phyloP scores from a whole-genome alignment of 2,888 invertebrate species.

The Arenicola marina region DNA sequence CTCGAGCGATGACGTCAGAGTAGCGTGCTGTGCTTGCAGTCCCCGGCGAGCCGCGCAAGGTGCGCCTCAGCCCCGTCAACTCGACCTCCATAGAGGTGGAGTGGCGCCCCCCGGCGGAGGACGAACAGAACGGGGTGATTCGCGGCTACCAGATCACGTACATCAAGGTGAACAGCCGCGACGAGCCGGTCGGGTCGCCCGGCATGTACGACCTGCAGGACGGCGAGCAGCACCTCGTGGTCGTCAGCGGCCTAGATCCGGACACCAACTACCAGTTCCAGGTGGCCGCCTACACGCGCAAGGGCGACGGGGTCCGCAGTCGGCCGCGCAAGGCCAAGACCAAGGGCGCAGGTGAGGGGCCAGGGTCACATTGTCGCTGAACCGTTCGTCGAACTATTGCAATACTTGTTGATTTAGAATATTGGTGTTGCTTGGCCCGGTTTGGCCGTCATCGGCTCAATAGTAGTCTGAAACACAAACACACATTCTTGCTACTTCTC shows the following conservation, averaged over 20 bases:
- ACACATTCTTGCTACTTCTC: no score
- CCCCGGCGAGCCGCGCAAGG: conserved; percentile 95
- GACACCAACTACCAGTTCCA: conserved; percentile 86
- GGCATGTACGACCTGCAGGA: conserved; percentile 81
- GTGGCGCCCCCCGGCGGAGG: conserved; percentile 91
- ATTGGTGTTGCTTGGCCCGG: no score
- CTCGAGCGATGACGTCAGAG: no score
- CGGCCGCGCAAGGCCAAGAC: conserved; percentile 81
- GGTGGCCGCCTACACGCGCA: conserved; percentile 93
- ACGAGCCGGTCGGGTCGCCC: conserved; percentile 33
- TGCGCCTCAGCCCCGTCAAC: conserved; percentile 85
- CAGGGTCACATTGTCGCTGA: no score
- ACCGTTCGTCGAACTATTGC: no score
- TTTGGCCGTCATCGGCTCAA: no score
- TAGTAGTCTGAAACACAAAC: no score
- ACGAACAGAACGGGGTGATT: conserved; percentile 93
- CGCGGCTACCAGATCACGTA: conserved; percentile 92
- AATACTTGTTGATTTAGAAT: no score
- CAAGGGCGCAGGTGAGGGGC: conserved; percentile 45
- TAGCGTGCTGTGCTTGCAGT: conserved; percentile 90
- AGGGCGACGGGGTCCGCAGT: conserved; percentile 95
- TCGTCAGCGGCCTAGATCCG: conserved; percentile 88
- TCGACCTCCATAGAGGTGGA: conserved; percentile 93
- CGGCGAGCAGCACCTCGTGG: conserved; percentile 74
- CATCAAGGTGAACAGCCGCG: conserved; percentile 28